Percentiles rank a stretch among this genome's conserved stretches.
Conservation (phyloP, 2,888 invertebrate species). For the Gisinianus flammeolus region DNA sequence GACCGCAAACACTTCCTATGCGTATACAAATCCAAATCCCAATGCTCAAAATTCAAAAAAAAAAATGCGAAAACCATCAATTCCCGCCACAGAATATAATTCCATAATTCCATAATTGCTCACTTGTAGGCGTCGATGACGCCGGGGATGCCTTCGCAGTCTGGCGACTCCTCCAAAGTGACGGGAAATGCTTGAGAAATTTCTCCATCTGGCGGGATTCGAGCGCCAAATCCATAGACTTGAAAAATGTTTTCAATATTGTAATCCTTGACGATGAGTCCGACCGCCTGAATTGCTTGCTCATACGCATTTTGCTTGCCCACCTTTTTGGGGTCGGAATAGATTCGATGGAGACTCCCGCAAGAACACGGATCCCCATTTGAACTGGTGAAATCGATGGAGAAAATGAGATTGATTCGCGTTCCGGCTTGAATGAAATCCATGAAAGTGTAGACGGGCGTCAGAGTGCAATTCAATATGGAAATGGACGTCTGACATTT, state of each 20-base stretch:
- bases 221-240: conserved; percentile 63
- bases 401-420: neutral
- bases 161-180: conserved; percentile 61
- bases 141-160: conserved; percentile 62
- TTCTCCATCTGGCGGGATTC: conserved; percentile 64
- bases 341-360: too few species aligned
- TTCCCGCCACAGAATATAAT: too few species aligned
- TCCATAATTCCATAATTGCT: too few species aligned
- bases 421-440: conserved; percentile 2
- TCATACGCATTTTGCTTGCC: too few species aligned
- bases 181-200: conserved; percentile 65
- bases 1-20: neutral
- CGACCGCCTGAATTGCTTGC: conserved; percentile 61
- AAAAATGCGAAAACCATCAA: too few species aligned
- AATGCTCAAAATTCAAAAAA: neutral
- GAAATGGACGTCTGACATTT: neutral
- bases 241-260: conserved; percentile 65
- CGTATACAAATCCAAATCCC: too few species aligned
- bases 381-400: conserved; percentile 6
- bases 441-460: neutral
- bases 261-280: conserved; percentile 64
- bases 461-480: neutral
- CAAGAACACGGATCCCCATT: too few species aligned
- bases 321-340: too few species aligned
- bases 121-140: conserved; percentile 64